Evolutionary conservation across 2,797 vertebrate species (phyloP).

Genomic region (Enteromius argenteus): DNA sequence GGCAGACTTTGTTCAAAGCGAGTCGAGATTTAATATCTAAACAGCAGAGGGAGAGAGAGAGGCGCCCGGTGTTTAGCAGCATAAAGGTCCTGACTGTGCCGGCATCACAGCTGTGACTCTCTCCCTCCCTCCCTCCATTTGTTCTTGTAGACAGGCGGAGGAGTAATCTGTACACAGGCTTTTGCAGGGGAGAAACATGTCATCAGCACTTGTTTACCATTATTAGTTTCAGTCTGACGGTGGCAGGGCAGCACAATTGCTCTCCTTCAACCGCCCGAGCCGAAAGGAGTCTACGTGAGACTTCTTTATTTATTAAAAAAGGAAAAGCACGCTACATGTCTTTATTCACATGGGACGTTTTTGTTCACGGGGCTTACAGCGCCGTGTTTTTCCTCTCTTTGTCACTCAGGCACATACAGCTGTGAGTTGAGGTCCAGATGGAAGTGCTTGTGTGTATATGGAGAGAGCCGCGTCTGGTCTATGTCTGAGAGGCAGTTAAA

Average conservation of each 20-base stretch:
- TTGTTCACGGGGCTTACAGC: constrained; percentile 9
- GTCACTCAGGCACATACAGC: constrained; percentile 40
- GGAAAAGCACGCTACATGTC: constrained; percentile 6
- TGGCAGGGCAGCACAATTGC: constrained; percentile 61
- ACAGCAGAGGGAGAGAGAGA: constrained; percentile 76
- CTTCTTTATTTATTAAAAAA: not conserved
- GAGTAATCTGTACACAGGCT: constrained; percentile 65
- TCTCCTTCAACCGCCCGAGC: constrained; percentile 53
- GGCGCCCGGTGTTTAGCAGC: constrained; percentile 70
- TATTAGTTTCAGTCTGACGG: constrained; percentile 68
- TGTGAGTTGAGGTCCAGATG: constrained; percentile 42
- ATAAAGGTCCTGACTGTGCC: constrained; percentile 77
- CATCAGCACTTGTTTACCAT: constrained; percentile 78
- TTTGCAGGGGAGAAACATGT: constrained; percentile 67
- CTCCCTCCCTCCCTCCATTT: constrained; percentile 66
- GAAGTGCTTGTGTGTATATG: constrained; percentile 49
- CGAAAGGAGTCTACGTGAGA: not conserved
- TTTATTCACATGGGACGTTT: constrained; percentile 34
- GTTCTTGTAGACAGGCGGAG: constrained; percentile 70
- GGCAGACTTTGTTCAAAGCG: constrained; percentile 83
- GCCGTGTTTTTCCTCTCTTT: constrained; percentile 39
- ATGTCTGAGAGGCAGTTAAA: constrained; percentile 65
- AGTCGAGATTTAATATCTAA: constrained; percentile 81
- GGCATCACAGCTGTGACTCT: constrained; percentile 81
- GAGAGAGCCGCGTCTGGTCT: constrained; percentile 67